Percentiles rank a stretch among this genome's conserved stretches.
Conservation (phyloP, 1,140 invertebrate species). For the Zaprionus nigranus region DNA sequence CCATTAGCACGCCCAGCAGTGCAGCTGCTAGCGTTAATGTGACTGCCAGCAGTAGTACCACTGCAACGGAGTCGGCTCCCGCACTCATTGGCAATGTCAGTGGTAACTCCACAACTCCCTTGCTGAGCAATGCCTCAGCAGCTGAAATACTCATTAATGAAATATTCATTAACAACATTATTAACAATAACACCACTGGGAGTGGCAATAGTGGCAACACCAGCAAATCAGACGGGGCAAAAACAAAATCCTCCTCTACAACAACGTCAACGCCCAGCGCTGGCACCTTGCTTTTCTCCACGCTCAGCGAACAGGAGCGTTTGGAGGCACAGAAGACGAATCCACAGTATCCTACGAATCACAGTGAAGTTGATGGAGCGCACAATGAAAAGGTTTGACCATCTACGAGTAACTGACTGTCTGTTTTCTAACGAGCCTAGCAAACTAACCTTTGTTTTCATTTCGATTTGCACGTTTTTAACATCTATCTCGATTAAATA, state of each 20-base stretch:
- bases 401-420: conserved; percentile 42
- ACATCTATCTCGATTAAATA: conserved; percentile 15
- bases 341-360: conserved; percentile 44
- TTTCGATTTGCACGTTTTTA: conserved; percentile 71
- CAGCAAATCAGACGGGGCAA: conserved; percentile 31
- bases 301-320: conserved; percentile 86
- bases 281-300: conserved; percentile 86
- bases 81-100: conserved; percentile 9
- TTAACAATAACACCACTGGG: conserved; percentile 72
- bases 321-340: conserved; percentile 81
- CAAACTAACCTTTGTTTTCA: conserved; percentile 55
- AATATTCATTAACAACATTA: conserved; percentile 84
- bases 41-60: conserved; percentile 28
- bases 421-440: conserved; percentile 54
- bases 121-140: conserved; percentile 73
- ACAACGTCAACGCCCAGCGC: conserved; percentile 83
- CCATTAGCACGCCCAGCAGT: conserved; percentile 58
- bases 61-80: conserved; percentile 21
- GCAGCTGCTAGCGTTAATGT: conserved; percentile 43
- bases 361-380: conserved; percentile 69
- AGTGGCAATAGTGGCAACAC: conserved; percentile 33
- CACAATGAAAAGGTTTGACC: conserved; percentile 73
- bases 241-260: conserved; percentile 66
- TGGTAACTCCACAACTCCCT: conserved; percentile 35
- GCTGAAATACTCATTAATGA: conserved; percentile 84